Evolutionary conservation across 2,888 invertebrate genomes (phyloP).

Genomic region (Epinotia nisella): DNA sequence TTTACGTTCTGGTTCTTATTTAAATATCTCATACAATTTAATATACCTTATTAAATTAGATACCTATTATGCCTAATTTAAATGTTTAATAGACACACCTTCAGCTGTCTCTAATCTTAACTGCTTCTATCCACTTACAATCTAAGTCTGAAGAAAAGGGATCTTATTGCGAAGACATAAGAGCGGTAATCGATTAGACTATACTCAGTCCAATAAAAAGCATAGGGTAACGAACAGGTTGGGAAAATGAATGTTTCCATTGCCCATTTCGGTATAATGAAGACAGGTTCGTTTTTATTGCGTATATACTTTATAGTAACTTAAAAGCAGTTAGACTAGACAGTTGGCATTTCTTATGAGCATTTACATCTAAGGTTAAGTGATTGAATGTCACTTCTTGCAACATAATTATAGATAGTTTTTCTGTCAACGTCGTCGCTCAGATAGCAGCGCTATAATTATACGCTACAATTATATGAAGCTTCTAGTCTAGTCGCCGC

Average conservation of each 20-base stretch:
- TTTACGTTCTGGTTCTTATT: not conserved
- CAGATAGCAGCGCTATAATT: not conserved
- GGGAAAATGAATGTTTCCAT: slow-evolving; percentile 46
- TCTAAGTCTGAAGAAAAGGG: slow-evolving; percentile 43
- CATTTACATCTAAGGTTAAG: slow-evolving; percentile 2
- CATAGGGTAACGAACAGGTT: slow-evolving; percentile 58
- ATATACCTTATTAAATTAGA: slow-evolving; percentile 50
- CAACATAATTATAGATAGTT: not conserved
- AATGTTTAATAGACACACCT: slow-evolving; percentile 67
- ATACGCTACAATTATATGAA: not conserved
- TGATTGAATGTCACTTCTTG: slow-evolving; percentile 1
- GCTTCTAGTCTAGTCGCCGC: not conserved
- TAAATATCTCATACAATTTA: slow-evolving; percentile 23
- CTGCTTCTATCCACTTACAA: slow-evolving; percentile 41
- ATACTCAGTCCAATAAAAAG: slow-evolving; percentile 52
- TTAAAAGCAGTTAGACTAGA: not conserved
- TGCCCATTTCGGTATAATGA: slow-evolving; percentile 2
- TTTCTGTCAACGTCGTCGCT: not conserved
- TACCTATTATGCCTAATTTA: slow-evolving; percentile 67
- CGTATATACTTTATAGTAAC: not conserved
- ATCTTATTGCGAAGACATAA: slow-evolving; percentile 51
- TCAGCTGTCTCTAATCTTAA: slow-evolving; percentile 71
- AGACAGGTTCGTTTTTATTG: not conserved
- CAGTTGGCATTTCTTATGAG: not conserved
- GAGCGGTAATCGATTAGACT: slow-evolving; percentile 50